Conservation (phyloP, 2,797 vertebrate genomes). For the Micromesistius poutassou region DNA sequence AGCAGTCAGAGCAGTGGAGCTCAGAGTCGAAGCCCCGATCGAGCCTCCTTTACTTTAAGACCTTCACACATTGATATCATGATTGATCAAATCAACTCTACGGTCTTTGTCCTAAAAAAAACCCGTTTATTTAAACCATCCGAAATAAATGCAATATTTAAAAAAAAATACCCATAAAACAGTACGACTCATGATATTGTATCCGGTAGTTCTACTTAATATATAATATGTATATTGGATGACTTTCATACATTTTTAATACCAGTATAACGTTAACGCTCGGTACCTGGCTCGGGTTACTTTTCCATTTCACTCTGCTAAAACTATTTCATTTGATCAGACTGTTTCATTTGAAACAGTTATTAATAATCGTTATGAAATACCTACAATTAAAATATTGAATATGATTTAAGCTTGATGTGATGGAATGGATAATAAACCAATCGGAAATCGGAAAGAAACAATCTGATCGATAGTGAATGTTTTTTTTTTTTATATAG, state of each 20-base stretch:
- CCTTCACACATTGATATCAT: no score
- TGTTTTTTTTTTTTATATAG: not conserved
- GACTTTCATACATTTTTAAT: not conserved
- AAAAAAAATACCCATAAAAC: not conserved
- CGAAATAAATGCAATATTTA: not conserved
- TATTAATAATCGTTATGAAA: not conserved
- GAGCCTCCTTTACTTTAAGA: not conserved
- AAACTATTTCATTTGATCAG: not conserved
- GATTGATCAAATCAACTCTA: not conserved
- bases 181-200: not conserved
- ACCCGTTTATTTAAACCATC: not conserved
- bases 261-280: not conserved
- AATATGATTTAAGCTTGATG: not conserved
- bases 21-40: constrained; percentile 28
- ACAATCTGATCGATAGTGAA: not conserved
- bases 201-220: not conserved
- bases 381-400: not conserved
- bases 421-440: not conserved
- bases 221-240: not conserved
- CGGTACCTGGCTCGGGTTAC: not conserved
- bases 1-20: constrained; percentile 47
- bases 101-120: not conserved
- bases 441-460: not conserved
- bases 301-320: not conserved
- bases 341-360: no score